Base-by-base conservation (phyloP, 2,797 vertebrate genomes). In the Pseudotriccus pelzelni region DNA sequence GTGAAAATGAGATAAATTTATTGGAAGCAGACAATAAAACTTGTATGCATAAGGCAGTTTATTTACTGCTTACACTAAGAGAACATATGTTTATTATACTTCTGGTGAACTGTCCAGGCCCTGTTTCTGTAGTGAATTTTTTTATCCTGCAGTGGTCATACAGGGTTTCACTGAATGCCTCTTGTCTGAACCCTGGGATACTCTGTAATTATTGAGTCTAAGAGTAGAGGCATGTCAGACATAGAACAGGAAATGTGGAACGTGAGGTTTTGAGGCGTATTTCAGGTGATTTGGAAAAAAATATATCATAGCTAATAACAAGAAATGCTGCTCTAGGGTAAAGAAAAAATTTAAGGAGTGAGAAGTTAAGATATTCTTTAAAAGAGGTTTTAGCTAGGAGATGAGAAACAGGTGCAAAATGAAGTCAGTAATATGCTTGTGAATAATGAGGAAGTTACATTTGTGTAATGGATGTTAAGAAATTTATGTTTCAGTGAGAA, bases 1-100 rank as follows among this genome's bases (percentile, higher is more conserved):
- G 62, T 84, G 83, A 94, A 95, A 95, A 93, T 84, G 36, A 95
- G 69, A 91, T 84, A 89, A 58, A 95, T 73, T 81, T 80, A 47
- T 91, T 92, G 73, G 37, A 92, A 93, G 28, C 56, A 89, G 56
- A 56, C 87, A 86, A 55, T 91, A 93, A 96, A 93, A 79, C 28
- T 32, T 41, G n/a, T n/a, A 67, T 86, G 59, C 63, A 50, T 37
- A 43, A 58, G 47, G 60, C 30, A 82, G 64, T 70, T 95, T 94
- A 67, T 56, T 96, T 95, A 90, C 81, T 90, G 59, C 79, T 95
- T 93, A 91, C 79, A 59, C 47, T 87, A 79, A 87, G 46, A 56
- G 58, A 93, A 78, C 0, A 0, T 41, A 13, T n/a, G 56, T 67
- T 76, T 79, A 43, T 66, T 89, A 36, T 7, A 36, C 24, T 70